Evolutionary conservation across 2,113 vertebrate genomes (phyloP).

Genomic region (Grammomys dolichurus): DNA sequence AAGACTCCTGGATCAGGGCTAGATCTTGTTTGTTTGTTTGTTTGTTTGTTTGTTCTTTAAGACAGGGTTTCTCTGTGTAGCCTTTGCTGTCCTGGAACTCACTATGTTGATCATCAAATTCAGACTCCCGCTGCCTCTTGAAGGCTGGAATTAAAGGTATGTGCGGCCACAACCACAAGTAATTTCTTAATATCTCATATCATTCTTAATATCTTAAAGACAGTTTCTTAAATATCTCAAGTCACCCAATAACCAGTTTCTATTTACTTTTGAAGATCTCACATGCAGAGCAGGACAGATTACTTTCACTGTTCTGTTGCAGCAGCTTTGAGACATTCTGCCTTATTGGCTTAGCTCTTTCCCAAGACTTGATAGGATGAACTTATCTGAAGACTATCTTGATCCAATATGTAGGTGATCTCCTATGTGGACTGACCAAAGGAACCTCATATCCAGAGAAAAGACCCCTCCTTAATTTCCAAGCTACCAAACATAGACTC

Average conservation of each 20-base stretch:
- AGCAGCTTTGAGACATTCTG: background rate
- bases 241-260: background rate
- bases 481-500: background rate
- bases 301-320: background rate
- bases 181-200: background rate
- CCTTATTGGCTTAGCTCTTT: background rate
- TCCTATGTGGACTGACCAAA: background rate
- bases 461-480: background rate
- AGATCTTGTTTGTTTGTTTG: background rate
- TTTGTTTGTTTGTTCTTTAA: background rate
- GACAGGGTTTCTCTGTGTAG: background rate
- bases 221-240: background rate
- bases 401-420: background rate
- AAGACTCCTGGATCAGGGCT: background rate
- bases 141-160: background rate
- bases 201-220: background rate
- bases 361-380: background rate
- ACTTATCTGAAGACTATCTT: background rate
- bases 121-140: background rate
- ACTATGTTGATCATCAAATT: background rate
- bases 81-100: background rate
- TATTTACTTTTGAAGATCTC: background rate
- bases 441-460: background rate
- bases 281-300: background rate
- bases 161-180: no score